Percentiles rank a stretch among this genome's conserved stretches.
Conservation (phyloP, 1,140 invertebrate species). For the Calliopsis andreniformis region DNA sequence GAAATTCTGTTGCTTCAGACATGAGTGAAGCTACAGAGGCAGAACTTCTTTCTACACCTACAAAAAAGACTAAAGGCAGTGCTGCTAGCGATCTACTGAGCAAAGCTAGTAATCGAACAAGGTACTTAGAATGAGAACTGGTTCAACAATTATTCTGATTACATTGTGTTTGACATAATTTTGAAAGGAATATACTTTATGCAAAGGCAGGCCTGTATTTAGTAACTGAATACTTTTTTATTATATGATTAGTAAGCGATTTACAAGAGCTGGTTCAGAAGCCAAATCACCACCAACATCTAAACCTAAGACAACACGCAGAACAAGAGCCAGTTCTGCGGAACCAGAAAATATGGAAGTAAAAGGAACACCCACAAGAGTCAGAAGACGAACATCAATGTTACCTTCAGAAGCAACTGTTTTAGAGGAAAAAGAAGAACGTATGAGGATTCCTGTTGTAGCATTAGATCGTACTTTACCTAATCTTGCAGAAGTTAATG, state of each 20-base stretch:
- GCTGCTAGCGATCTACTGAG: conserved; percentile 35
- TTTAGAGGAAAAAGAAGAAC: conserved; percentile 60
- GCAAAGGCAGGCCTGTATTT: too few relatives aligned
- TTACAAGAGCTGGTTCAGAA: conserved; percentile 71
- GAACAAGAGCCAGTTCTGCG: conserved; percentile 69
- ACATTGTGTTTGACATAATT: neutral
- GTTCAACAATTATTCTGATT: neutral
- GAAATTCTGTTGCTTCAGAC: conserved; percentile 64
- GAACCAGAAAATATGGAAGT: conserved; percentile 52
- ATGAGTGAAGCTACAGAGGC: conserved; percentile 51
- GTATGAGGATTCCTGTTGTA: conserved; percentile 26
- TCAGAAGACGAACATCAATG: conserved; percentile 55
- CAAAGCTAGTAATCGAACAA: conserved; percentile 47
- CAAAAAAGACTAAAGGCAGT: conserved; percentile 11
- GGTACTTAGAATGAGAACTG: conserved; percentile 34
- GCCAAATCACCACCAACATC: conserved; percentile 54
- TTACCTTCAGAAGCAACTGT: conserved; percentile 55
- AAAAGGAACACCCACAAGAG: conserved; percentile 49
- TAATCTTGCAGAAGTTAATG: conserved; percentile 40
- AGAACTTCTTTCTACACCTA: conserved; percentile 51
- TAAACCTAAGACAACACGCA: conserved; percentile 62
- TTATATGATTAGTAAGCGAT: conserved; percentile 42
- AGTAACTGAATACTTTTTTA: too few relatives aligned
- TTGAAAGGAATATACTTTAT: too few relatives aligned
- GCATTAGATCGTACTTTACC: conserved; percentile 39